Conservation (phyloP, 2,888 invertebrate genomes). For the Drosophila glabriapex region DNA sequence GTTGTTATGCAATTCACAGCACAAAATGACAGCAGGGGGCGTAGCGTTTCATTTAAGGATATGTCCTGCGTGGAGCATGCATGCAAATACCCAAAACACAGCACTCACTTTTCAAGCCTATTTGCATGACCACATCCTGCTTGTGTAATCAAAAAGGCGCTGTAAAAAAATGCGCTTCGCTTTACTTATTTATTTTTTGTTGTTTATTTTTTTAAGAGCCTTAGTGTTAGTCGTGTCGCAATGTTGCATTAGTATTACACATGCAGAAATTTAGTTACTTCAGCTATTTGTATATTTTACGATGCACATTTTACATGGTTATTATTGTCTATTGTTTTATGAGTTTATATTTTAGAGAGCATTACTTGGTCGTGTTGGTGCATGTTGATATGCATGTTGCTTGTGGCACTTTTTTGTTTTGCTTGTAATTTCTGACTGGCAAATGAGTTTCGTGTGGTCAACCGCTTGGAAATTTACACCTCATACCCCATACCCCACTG, state of each 20-base stretch:
- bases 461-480: conserved; percentile 63
- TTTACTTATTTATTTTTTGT: background rate
- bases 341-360: conserved; percentile 11
- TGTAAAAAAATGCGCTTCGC: background rate
- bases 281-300: background rate
- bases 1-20: conserved; percentile 25
- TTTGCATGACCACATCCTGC: conserved; percentile 29
- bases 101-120: conserved; percentile 20
- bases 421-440: conserved; percentile 61
- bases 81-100: conserved; percentile 25
- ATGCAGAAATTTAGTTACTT: background rate
- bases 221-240: background rate
- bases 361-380: conserved; percentile 13
- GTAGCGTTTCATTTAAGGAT: conserved; percentile 36
- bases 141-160: background rate
- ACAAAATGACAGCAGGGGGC: conserved; percentile 26
- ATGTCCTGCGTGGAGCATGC: conserved; percentile 22
- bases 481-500: conserved; percentile 10
- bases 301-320: background rate
- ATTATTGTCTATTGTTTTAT: background rate
- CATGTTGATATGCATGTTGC: background rate
- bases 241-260: background rate
- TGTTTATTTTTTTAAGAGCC: background rate
- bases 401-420: conserved; percentile 8
- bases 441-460: conserved; percentile 75